Evolutionary conservation across 2,888 invertebrate genomes (phyloP).

Genomic region (Sarcophaga rosellei): DNA sequence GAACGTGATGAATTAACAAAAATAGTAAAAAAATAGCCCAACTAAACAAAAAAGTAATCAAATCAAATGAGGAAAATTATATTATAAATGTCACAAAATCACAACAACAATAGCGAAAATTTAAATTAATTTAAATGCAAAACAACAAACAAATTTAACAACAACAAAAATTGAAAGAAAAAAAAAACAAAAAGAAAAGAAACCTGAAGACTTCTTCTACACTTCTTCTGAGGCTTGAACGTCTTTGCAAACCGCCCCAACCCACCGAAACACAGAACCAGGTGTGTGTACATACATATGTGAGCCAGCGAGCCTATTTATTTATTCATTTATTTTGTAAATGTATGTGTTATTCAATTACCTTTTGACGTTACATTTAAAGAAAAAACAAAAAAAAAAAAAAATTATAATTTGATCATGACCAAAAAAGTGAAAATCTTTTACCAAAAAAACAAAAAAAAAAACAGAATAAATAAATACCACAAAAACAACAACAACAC

Average conservation of each 20-base stretch:
- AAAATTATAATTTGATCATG: not conserved
- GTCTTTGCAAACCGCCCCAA: too few relatives aligned
- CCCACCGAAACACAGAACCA: too few relatives aligned
- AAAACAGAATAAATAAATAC: not conserved
- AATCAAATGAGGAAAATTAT: slow-evolving; percentile 50
- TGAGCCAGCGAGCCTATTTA: not conserved
- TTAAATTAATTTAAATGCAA: slow-evolving; percentile 46
- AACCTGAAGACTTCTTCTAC: slow-evolving; percentile 9
- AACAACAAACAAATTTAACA: slow-evolving; percentile 44
- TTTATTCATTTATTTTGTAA: not conserved
- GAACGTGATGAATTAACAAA: not conserved
- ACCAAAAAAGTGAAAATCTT: not conserved
- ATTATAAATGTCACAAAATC: slow-evolving; percentile 44
- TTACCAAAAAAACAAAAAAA: not conserved
- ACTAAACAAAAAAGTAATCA: slow-evolving; percentile 1
- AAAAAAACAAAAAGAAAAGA: slow-evolving; percentile 19
- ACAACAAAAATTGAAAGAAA: not conserved
- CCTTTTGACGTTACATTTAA: too few relatives aligned
- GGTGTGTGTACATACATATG: slow-evolving; percentile 7
- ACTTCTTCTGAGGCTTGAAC: not conserved
- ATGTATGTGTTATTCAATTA: not conserved
- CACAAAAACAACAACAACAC: too few relatives aligned
- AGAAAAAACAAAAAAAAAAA: not conserved
- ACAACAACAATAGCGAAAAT: slow-evolving; percentile 35
- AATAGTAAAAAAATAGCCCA: not conserved